Percentiles rank a stretch among this genome's conserved stretches.
phyloP scores from a whole-genome alignment of 2,888 invertebrate genomes.

The Andricus curvator region DNA sequence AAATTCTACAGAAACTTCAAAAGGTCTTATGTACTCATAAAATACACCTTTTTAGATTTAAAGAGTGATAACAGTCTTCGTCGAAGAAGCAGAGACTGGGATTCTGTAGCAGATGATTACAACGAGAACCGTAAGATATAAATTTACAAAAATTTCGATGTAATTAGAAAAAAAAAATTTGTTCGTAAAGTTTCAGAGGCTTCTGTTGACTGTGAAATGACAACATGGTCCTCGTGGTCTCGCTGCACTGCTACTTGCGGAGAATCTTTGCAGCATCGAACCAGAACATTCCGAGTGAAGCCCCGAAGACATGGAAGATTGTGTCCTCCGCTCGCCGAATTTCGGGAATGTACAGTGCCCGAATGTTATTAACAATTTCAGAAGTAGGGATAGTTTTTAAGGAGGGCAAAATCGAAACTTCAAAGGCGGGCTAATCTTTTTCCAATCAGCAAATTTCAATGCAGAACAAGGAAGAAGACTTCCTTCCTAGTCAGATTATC shows the following conservation, averaged over 20 bases:
- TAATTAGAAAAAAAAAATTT: neutral
- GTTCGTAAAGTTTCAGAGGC: slow-evolving; percentile 40
- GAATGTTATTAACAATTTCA: slow-evolving; percentile 47
- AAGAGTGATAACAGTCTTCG: slow-evolving; percentile 1
- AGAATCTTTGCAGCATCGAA: slow-evolving; percentile 86
- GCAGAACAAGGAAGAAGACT: too few species aligned
- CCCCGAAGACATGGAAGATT: slow-evolving; percentile 68
- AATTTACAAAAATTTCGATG: neutral
- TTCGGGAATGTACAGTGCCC: slow-evolving; percentile 63
- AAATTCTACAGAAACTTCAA: neutral
- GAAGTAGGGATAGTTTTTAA: neutral
- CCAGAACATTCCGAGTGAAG: slow-evolving; percentile 81
- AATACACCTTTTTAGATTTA: neutral
- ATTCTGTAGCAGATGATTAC: neutral
- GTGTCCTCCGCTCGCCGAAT: slow-evolving; percentile 74
- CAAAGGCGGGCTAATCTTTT: neutral
- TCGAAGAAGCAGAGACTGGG: slow-evolving; percentile 21
- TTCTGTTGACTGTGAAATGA: slow-evolving; percentile 69
- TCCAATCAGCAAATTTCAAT: too few species aligned
- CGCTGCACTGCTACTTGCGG: slow-evolving; percentile 94
- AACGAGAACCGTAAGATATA: neutral
- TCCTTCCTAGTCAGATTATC: too few species aligned
- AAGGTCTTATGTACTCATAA: neutral
- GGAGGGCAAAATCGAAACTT: neutral
- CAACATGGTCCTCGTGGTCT: slow-evolving; percentile 89